Evolutionary conservation across 2,888 invertebrate species (phyloP), one percentile per base, ranked within the genome.

Genomic region (Dasysyrphus albostriatus): DNA sequence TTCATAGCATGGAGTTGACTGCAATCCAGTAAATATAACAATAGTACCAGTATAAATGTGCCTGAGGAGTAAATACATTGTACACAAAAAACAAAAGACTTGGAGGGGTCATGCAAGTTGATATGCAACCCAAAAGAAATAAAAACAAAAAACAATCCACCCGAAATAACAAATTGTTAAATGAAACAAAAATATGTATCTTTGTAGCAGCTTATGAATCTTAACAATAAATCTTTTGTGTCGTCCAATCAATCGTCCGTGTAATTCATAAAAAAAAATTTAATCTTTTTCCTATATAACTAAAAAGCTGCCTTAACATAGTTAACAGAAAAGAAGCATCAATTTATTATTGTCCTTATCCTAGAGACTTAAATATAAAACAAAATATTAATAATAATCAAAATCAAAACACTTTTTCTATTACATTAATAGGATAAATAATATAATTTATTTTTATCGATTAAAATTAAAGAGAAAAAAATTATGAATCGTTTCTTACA

Each of bases 351-450:
- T 24, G 63, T 63, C 76, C 58, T 74, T 47, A 19, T 59, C 24
- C 49, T 29, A 63, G 59, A 44, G 54, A 78, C 47, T 58, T 67
- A 42, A 12, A 29, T 44, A 16, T 59, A 54, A 24, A 32, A 54
- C 47, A 32, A 5, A 61, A 0, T n/a, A n/a, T n/a, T n/a, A 24
- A 29, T 47, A 63, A 9, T 42, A 34, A 14, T 49, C 37, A 24
- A 78, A 61, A 74, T 61, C 37, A 79, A 83, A 65, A 61, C 72
- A 75, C 63, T 84, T 84, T 73, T 87, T 87, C 87, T 87, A 87
- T 87, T 87, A 87, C 87, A 87, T 87, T 87, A 87, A 87, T 87
- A 87, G 87, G 83, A 87, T 87, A 79, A 87, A 56, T 63, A 77
- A 34, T 12, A 80, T 82, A 24, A 87, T 87, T 82, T 87, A 87